These are phyloP conservation scores for Acipenser transmontanus DNA, from an alignment of 2,797 vertebrate species.

Conservation along the genomic window DNA sequence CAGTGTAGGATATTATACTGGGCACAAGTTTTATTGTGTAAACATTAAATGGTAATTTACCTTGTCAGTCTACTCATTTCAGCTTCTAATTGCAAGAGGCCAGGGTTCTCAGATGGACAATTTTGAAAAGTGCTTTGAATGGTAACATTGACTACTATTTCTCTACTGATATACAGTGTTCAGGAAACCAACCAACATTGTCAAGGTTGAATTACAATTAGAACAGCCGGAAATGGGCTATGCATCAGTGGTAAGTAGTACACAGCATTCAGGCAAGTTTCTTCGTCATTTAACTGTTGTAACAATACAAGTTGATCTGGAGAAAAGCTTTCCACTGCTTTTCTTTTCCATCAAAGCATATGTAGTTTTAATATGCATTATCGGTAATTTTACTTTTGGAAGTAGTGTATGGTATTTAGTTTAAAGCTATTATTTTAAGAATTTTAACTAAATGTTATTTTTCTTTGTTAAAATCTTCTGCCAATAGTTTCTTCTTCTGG, in stretches of 20 bases:
- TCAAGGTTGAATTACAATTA: constrained; percentile 49
- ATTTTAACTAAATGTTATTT: too few species aligned
- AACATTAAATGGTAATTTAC: constrained; percentile 74
- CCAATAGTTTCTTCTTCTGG: too few species aligned
- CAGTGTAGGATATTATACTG: constrained; percentile 74
- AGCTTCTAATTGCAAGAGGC: constrained; percentile 52
- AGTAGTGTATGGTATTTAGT: too few species aligned
- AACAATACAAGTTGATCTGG: too few species aligned
- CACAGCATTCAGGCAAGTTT: too few species aligned
- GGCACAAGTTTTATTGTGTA: constrained; percentile 75
- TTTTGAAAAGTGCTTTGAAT: constrained; percentile 60
- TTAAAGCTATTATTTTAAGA: too few species aligned
- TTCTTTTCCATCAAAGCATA: too few species aligned
- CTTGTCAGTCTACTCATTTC: constrained; percentile 52
- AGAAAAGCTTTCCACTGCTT: too few species aligned
- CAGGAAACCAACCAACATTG: constrained; percentile 44
- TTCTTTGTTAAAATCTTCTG: too few species aligned
- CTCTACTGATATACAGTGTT: constrained; percentile 41
- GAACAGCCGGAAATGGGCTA: constrained; percentile 57
- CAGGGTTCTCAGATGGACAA: constrained; percentile 50
- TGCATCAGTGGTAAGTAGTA: constrained; percentile 26
- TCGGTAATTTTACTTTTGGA: too few species aligned
- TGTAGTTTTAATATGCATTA: too few species aligned
- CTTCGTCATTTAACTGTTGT: too few species aligned
- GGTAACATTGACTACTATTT: constrained; percentile 29